These are phyloP conservation scores for Cylloceria caligata DNA, from an alignment of 2,888 invertebrate genomes.

Conservation along the genomic window DNA sequence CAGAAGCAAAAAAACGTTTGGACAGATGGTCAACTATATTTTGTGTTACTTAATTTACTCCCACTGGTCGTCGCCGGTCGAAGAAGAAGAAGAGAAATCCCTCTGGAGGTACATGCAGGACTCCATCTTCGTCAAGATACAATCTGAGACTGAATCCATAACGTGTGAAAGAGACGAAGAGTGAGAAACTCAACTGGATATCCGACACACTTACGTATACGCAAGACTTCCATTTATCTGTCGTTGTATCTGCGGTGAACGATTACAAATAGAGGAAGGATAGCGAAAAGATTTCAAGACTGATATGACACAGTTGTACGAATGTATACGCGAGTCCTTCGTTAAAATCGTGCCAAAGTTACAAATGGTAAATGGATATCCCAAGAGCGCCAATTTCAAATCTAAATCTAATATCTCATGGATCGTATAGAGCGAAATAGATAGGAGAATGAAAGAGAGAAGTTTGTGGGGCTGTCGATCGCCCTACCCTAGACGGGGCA, in stretches of 20 bases:
- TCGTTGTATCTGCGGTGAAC: constrained; percentile 27
- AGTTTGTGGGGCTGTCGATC: constrained; percentile 61
- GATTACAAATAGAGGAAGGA: constrained; percentile 9
- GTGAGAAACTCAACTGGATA: constrained; percentile 5
- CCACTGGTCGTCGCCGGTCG: background rate
- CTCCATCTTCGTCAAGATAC: constrained; percentile 63
- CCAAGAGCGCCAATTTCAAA: constrained; percentile 64
- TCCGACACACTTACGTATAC: background rate
- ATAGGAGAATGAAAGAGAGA: constrained; percentile 13
- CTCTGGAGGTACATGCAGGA: constrained; percentile 8
- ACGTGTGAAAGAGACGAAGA: constrained; percentile 52
- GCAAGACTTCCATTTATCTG: constrained; percentile 19
- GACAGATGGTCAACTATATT: constrained; percentile 20
- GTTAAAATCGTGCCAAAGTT: constrained; percentile 60
- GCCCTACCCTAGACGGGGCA: constrained; percentile 33
- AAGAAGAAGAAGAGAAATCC: background rate
- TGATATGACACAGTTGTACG: constrained; percentile 6
- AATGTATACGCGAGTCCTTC: constrained; percentile 43
- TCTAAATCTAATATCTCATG: constrained; percentile 82
- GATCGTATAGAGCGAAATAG: constrained; percentile 28
- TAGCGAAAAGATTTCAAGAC: constrained; percentile 27
- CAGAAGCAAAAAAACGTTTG: background rate
- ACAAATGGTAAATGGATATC: constrained; percentile 62
- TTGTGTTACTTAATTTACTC: background rate
- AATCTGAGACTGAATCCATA: constrained; percentile 40